phyloP scores from a whole-genome alignment of 2,113 vertebrate species.

The Trichechus manatus region DNA sequence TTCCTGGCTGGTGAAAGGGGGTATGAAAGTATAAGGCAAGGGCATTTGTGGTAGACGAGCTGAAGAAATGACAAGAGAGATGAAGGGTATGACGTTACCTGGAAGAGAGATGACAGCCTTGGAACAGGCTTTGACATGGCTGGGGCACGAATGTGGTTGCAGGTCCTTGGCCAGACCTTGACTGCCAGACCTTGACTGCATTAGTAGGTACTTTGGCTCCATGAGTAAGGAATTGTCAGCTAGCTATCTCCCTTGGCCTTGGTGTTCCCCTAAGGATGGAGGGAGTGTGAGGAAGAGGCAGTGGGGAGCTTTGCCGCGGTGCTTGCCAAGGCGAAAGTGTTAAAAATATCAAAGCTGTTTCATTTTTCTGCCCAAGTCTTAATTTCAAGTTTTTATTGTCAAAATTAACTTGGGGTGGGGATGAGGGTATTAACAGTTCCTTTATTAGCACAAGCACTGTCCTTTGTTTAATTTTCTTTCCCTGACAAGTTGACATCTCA shows the following conservation, averaged over 20 bases:
- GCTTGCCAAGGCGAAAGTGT: neutral
- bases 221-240: neutral
- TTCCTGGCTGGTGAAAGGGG: neutral
- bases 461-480: neutral
- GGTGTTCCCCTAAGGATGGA: too few relatives aligned
- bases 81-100: neutral
- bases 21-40: neutral
- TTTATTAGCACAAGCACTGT: neutral
- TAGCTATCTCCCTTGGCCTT: neutral
- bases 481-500: neutral
- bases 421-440: neutral
- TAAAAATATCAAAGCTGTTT: neutral
- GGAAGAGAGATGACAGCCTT: neutral
- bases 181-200: too few relatives aligned
- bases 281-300: neutral
- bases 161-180: neutral
- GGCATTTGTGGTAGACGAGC: neutral
- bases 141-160: fast-evolving
- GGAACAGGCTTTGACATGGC: neutral
- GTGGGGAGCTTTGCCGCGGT: neutral
- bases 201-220: neutral
- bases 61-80: neutral
- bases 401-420: neutral
- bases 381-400: neutral
- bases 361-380: neutral